Percentiles rank a stretch among this genome's conserved stretches.
Conservation (phyloP, 2,888 invertebrate genomes). For the Cantharis lateralis region DNA sequence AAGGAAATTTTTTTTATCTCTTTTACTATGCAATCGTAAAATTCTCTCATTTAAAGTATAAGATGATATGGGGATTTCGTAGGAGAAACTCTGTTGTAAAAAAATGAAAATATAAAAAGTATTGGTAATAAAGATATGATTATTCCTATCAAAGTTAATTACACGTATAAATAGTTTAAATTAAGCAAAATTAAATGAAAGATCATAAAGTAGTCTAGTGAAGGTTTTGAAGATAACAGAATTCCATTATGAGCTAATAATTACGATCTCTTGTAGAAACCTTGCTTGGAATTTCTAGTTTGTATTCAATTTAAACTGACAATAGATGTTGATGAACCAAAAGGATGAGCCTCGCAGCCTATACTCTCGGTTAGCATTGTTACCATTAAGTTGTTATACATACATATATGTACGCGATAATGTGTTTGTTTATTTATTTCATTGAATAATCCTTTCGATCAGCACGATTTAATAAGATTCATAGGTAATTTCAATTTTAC, state of each 20-base stretch:
- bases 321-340: conserved; percentile 53
- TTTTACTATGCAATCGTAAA: background rate
- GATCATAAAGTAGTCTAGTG: background rate
- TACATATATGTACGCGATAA: background rate
- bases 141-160: background rate
- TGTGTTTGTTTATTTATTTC: background rate
- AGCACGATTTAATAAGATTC: background rate
- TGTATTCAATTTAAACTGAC: conserved; percentile 51
- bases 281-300: conserved; percentile 49
- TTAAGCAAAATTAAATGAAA: conserved; percentile 15
- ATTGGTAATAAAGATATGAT: background rate
- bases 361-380: conserved; percentile 39
- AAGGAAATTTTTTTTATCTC: background rate
- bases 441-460: background rate
- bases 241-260: conserved; percentile 50
- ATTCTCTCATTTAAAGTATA: background rate
- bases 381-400: conserved; percentile 31
- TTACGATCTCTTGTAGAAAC: conserved; percentile 50
- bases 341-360: conserved; percentile 45
- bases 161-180: conserved; percentile 1
- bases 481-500: background rate
- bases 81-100: background rate
- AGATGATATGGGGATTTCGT: background rate
- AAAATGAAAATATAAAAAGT: background rate
- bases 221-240: conserved; percentile 31